phyloP scores from a whole-genome alignment of 2,888 invertebrate genomes.

The Dynastes grantii region DNA sequence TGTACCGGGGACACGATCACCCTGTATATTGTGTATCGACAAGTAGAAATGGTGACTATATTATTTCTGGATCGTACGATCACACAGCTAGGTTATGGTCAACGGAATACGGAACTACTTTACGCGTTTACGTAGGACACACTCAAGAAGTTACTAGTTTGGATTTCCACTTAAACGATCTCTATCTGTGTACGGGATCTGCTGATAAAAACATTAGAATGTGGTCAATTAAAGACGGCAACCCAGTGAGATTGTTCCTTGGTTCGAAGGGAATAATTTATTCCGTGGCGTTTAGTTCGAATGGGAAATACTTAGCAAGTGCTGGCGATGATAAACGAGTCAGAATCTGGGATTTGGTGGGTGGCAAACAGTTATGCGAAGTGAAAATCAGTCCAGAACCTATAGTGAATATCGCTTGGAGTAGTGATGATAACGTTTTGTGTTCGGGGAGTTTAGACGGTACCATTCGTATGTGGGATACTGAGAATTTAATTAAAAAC shows the following conservation, averaged over 20 bases:
- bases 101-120: constrained; percentile 82
- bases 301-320: constrained; percentile 88
- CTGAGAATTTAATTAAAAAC: constrained; percentile 55
- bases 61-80: constrained; percentile 88
- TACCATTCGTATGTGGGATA: constrained; percentile 78
- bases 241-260: constrained; percentile 84
- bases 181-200: constrained; percentile 92
- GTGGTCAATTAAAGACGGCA: constrained; percentile 90
- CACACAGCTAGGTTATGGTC: constrained; percentile 86
- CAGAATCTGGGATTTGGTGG: constrained; percentile 82
- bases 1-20: constrained; percentile 85
- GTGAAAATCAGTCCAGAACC: constrained; percentile 78
- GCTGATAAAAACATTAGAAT: constrained; percentile 91
- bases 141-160: constrained; percentile 89
- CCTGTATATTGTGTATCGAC: constrained; percentile 92
- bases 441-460: constrained; percentile 81
- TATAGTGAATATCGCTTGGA: constrained; percentile 78
- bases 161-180: constrained; percentile 94
- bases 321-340: constrained; percentile 85
- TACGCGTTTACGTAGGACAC: constrained; percentile 91
- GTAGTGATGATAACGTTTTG: constrained; percentile 73
- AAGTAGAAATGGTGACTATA: constrained; percentile 78
- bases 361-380: constrained; percentile 77
- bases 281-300: constrained; percentile 86
- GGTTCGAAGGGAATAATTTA: constrained; percentile 85